A percentile compares a stretch with the other conserved stretches of the same genome.
phyloP scores from a whole-genome alignment of 2,888 invertebrate species.

The Malthinus flaveolus region DNA sequence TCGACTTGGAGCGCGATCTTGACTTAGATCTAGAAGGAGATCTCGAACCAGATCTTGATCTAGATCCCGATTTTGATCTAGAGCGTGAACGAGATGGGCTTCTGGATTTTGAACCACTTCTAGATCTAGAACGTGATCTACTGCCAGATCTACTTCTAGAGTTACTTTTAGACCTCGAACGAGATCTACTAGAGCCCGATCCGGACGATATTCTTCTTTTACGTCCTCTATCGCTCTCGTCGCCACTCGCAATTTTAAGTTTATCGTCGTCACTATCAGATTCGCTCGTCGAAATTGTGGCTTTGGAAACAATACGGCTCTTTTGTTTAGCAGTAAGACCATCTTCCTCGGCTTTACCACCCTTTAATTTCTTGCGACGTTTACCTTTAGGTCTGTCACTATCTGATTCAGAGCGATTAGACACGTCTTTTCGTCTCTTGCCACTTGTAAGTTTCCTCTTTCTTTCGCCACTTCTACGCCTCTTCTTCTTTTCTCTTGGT shows the following conservation, averaged over 20 bases:
- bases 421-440: constrained; percentile 51
- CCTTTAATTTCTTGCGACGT: constrained; percentile 52
- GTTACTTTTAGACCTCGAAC: constrained; percentile 53
- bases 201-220: constrained; percentile 64
- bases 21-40: constrained; percentile 48
- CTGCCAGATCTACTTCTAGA: constrained; percentile 40
- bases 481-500: constrained; percentile 46
- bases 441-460: constrained; percentile 47
- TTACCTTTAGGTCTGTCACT: constrained; percentile 71
- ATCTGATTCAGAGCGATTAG: constrained; percentile 61
- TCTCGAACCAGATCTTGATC: constrained; percentile 50
- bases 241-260: constrained; percentile 62
- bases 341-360: constrained; percentile 57
- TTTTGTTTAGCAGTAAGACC: constrained; percentile 84
- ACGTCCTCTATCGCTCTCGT: constrained; percentile 55
- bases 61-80: constrained; percentile 46
- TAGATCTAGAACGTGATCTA: constrained; percentile 49
- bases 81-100: constrained; percentile 41
- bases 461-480: constrained; percentile 52
- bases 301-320: constrained; percentile 88
- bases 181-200: constrained; percentile 56
- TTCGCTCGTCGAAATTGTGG: constrained; percentile 90
- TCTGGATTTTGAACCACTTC: constrained; percentile 34
- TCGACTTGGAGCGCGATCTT: constrained; percentile 50
- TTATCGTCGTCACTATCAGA: constrained; percentile 67